Evolutionary conservation across 1,140 invertebrate genomes (phyloP).

Genomic region (Maniola jurtina): DNA sequence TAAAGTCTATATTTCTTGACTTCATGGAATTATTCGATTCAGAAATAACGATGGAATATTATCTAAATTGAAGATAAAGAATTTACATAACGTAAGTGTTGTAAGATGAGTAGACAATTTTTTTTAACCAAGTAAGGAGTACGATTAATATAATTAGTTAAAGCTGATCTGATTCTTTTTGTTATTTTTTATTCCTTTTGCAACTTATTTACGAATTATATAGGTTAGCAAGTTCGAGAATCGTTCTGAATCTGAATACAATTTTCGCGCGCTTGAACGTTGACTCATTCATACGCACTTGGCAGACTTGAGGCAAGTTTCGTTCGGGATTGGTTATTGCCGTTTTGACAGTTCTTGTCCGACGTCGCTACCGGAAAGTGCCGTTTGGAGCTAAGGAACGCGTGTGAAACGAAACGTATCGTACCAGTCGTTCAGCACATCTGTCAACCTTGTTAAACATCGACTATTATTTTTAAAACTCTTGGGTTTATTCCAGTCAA

Average conservation of each 20-base stretch:
- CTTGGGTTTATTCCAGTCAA: constrained; percentile 23
- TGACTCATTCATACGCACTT: no score
- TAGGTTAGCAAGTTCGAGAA: neutral
- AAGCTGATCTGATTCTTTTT: no score
- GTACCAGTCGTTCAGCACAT: constrained; percentile 27
- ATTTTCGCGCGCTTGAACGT: neutral
- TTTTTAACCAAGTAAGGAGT: no score
- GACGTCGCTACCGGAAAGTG: constrained; percentile 37
- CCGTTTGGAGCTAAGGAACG: constrained; percentile 26
- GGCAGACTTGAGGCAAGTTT: no score
- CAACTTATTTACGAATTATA: neutral
- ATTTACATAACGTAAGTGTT: neutral
- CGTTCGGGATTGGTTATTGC: no score
- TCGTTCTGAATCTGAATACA: constrained; percentile 3
- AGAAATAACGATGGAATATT: neutral
- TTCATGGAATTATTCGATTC: no score
- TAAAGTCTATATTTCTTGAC: no score
- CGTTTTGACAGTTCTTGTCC: constrained; percentile 55
- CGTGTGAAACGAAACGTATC: constrained; percentile 61
- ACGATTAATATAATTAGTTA: no score
- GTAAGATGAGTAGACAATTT: neutral
- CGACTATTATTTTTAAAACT: constrained; percentile 25
- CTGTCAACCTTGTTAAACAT: constrained; percentile 41
- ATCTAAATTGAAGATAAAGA: neutral
- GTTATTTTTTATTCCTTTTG: no score